Evolutionary conservation across 1,140 invertebrate species (phyloP).

Genomic region (Drosophila arizonae): DNA sequence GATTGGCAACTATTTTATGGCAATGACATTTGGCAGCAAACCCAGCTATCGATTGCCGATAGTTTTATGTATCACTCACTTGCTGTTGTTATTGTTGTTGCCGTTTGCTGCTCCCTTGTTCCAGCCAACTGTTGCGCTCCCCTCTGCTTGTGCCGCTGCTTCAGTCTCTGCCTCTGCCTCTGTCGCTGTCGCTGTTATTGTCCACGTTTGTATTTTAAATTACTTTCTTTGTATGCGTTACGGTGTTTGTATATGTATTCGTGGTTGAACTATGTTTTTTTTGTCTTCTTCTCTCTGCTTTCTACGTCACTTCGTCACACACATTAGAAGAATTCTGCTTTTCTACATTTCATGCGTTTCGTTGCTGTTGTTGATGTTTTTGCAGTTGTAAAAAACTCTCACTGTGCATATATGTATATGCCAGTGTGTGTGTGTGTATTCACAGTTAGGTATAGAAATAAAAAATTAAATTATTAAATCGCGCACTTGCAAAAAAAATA

Average conservation of each 20-base stretch:
- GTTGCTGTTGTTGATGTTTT: slow-evolving; percentile 23
- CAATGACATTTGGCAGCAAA: slow-evolving; percentile 36
- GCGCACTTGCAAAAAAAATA: slow-evolving; percentile 42
- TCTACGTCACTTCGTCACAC: slow-evolving; percentile 47
- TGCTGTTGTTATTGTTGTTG: slow-evolving; percentile 28
- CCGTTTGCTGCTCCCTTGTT: slow-evolving; percentile 29
- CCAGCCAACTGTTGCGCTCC: slow-evolving; percentile 38
- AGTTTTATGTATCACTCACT: slow-evolving; percentile 30
- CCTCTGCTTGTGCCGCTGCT: slow-evolving; percentile 5
- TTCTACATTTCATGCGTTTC: slow-evolving; percentile 36
- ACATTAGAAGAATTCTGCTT: slow-evolving; percentile 43
- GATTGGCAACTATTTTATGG: slow-evolving; percentile 15
- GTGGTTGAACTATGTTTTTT: slow-evolving; percentile 37
- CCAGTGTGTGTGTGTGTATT: slow-evolving; percentile 11
- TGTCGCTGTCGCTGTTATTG: slow-evolving; percentile 12
- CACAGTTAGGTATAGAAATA: neutral
- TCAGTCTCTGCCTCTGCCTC: no score
- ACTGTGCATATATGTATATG: neutral
- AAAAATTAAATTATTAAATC: slow-evolving; percentile 4
- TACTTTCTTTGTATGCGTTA: slow-evolving; percentile 30
- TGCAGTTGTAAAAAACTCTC: slow-evolving; percentile 22
- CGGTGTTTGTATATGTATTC: slow-evolving; percentile 8
- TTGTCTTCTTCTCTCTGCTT: slow-evolving; percentile 18
- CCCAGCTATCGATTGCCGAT: slow-evolving; percentile 31
- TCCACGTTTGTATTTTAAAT: slow-evolving; percentile 44